phyloP scores from a whole-genome alignment of 1,140 invertebrate species.

The Laodelphax striatellus region DNA sequence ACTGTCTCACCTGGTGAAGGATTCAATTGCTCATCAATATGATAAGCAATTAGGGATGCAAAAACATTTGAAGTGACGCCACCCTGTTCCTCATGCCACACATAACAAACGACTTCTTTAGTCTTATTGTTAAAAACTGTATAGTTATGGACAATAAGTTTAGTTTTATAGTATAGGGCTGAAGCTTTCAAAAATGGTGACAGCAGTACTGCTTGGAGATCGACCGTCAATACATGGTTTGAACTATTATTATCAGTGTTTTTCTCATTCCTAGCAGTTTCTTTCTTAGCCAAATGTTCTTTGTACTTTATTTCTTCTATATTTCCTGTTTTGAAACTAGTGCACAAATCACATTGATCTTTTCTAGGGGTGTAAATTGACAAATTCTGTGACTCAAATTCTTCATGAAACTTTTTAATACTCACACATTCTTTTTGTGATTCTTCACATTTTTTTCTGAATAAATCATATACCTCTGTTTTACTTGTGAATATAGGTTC shows the following conservation, averaged over 20 bases:
- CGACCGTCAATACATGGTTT: neutral
- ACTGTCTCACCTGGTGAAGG: too few relatives aligned
- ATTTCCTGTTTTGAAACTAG: neutral
- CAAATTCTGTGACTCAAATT: too few relatives aligned
- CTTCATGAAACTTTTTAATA: too few relatives aligned
- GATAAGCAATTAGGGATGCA: conserved; percentile 1
- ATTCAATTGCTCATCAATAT: too few relatives aligned
- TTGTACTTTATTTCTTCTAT: neutral
- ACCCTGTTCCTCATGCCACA: conserved; percentile 24
- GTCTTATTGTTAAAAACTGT: conserved; percentile 18
- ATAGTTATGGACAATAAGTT: conserved; percentile 22
- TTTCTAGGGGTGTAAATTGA: neutral
- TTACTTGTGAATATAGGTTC: too few relatives aligned
- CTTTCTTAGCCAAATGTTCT: neutral
- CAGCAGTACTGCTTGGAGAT: conserved; percentile 19
- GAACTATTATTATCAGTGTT: neutral
- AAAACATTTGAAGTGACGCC: conserved; percentile 15
- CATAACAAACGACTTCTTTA: conserved; percentile 18
- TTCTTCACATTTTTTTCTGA: too few relatives aligned
- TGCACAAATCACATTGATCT: neutral
- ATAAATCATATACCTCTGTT: too few relatives aligned
- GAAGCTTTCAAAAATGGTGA: conserved; percentile 17
- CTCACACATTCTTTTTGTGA: too few relatives aligned
- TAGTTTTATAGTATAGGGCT: conserved; percentile 24
- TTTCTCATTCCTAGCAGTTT: neutral